Evolutionary conservation across 2,797 vertebrate species (phyloP).

Genomic region (Nothura maculosa): DNA sequence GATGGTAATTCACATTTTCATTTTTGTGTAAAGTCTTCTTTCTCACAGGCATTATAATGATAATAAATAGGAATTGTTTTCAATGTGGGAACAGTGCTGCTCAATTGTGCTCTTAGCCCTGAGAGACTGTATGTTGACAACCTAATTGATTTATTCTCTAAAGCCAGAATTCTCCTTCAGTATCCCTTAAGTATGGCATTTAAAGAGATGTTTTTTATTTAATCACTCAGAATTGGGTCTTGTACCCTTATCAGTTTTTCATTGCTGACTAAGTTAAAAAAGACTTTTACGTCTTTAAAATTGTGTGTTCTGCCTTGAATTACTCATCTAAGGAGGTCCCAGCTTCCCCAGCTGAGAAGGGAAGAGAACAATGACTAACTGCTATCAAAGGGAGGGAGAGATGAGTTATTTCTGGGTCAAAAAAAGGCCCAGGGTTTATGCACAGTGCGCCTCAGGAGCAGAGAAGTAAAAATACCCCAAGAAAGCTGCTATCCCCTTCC

Average conservation of each 20-base stretch:
- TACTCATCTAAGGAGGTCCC: neutral
- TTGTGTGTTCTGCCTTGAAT: neutral
- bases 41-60: constrained; percentile 28
- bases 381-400: neutral
- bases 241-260: neutral
- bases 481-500: fast-evolving
- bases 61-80: constrained; percentile 42
- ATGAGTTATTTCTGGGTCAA: neutral
- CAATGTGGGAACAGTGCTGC: neutral
- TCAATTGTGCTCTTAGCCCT: neutral
- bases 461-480: neutral
- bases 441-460: fast-evolving
- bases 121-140: constrained; percentile 23
- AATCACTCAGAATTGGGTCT: neutral
- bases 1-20: constrained; percentile 27
- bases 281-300: neutral
- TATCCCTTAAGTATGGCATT: neutral
- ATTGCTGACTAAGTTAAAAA: neutral
- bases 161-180: constrained; percentile 15
- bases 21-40: constrained; percentile 33
- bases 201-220: constrained; percentile 33
- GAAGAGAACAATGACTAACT: fast-evolving
- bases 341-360: neutral
- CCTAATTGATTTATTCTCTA: constrained; percentile 26
- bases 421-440: neutral